phyloP scores from a whole-genome alignment of 2,113 vertebrate genomes.

The Cacatua alba region DNA sequence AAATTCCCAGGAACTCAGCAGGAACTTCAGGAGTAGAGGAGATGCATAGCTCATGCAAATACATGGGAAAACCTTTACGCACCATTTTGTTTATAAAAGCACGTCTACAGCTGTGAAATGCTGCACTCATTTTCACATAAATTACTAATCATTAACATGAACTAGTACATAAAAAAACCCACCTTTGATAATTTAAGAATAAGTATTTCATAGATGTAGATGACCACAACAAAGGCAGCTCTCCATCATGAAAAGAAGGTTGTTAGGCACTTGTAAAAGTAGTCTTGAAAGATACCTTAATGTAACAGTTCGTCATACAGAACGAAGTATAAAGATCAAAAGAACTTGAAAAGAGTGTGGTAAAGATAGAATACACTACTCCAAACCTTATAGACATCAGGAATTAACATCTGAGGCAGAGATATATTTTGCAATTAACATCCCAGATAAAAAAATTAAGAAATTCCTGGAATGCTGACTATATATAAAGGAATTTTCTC shows the following conservation, averaged over 20 bases:
- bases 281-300: not conserved
- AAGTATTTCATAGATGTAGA: not conserved
- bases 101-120: not conserved
- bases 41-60: not conserved
- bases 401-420: not conserved
- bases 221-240: not conserved
- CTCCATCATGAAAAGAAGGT: not conserved
- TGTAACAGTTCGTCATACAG: not conserved
- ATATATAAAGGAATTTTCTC: not conserved
- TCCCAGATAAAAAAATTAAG: not conserved
- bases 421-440: not conserved
- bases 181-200: not conserved
- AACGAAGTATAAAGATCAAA: not conserved
- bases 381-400: not conserved
- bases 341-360: not conserved
- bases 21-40: not conserved
- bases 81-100: not conserved
- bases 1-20: not conserved
- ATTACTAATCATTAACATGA: not conserved
- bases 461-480: not conserved
- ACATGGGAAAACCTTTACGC: not conserved
- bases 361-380: not conserved
- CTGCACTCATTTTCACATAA: not conserved
- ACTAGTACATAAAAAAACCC: not conserved
- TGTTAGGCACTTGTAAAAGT: not conserved